Conservation (phyloP, 2,113 vertebrate genomes). For the Pseudorasbora parva region DNA sequence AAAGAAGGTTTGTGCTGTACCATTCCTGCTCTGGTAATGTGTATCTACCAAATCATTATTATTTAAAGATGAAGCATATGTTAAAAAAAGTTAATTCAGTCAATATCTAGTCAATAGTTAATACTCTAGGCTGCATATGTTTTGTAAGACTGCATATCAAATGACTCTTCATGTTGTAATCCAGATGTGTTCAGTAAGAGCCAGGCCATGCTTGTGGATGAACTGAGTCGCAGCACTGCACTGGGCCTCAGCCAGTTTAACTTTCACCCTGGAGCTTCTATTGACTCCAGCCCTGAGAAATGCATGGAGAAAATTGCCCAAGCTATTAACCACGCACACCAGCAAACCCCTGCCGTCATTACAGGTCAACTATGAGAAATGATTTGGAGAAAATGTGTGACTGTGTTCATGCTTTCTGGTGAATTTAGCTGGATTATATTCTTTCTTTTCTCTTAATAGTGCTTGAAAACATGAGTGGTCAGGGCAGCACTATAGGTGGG, state of each 20-base stretch:
- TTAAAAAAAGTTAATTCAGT: neutral
- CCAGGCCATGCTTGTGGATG: constrained; percentile 77
- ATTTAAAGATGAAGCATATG: constrained; percentile 2
- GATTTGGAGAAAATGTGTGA: neutral
- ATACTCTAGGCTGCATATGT: constrained; percentile 2
- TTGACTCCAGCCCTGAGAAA: constrained; percentile 71
- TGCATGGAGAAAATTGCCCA: constrained; percentile 75
- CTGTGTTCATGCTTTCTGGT: neutral
- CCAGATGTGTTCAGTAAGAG: constrained; percentile 79
- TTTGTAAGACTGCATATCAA: neutral
- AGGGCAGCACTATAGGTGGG: constrained; percentile 78
- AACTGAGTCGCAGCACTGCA: constrained; percentile 74
- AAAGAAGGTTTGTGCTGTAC: constrained; percentile 70
- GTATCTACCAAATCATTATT: neutral
- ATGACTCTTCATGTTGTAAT: constrained; percentile 15
- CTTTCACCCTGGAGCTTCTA: constrained; percentile 78
- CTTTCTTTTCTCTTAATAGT: constrained; percentile 62
- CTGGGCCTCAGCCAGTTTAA: constrained; percentile 78
- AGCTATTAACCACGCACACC: constrained; percentile 79
- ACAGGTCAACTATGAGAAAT: constrained; percentile 71
- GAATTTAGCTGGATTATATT: constrained; percentile 5
- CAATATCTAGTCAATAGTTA: neutral
- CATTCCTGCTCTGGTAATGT: neutral
- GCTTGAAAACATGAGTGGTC: constrained; percentile 82
- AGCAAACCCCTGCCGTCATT: constrained; percentile 70